phyloP scores from a whole-genome alignment of 92 coral and sea anemone genomes.

The Porites divaricata region DNA sequence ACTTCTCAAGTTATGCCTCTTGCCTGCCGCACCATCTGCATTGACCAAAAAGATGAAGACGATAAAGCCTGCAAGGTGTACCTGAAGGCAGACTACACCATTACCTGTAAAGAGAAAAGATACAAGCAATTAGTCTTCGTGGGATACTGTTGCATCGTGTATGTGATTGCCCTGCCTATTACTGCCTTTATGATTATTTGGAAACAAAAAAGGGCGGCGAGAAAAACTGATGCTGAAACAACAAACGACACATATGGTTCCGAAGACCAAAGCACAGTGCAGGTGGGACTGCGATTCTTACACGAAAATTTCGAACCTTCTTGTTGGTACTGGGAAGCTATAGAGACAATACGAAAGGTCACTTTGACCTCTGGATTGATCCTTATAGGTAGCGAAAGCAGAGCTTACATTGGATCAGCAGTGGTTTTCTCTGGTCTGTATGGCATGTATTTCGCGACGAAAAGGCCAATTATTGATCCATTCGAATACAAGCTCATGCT shows the following conservation, averaged over 20 bases:
- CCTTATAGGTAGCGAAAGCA: neutral
- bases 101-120: too few species aligned
- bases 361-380: neutral
- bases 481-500: neutral
- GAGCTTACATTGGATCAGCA: too few species aligned
- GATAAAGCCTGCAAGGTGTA: too few species aligned
- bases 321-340: slow-evolving; percentile 13
- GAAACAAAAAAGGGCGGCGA: too few species aligned
- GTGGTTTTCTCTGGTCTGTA: neutral
- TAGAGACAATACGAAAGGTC: slow-evolving; percentile 14
- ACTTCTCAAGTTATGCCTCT: neutral
- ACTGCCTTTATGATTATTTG: too few species aligned
- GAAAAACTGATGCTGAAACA: too few species aligned
- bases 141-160: too few species aligned
- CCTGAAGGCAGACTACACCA: too few species aligned
- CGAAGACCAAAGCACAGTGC: neutral
- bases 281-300: neutral
- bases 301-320: slow-evolving; percentile 6
- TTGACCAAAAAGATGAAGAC: too few species aligned
- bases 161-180: too few species aligned
- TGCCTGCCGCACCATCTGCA: neutral
- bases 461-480: neutral
- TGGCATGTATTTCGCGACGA: neutral
- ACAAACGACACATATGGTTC: too few species aligned
- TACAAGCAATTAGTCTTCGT: too few species aligned